Base-by-base conservation (phyloP, 2,888 invertebrate genomes). In the Drosophila sordidula region DNA sequence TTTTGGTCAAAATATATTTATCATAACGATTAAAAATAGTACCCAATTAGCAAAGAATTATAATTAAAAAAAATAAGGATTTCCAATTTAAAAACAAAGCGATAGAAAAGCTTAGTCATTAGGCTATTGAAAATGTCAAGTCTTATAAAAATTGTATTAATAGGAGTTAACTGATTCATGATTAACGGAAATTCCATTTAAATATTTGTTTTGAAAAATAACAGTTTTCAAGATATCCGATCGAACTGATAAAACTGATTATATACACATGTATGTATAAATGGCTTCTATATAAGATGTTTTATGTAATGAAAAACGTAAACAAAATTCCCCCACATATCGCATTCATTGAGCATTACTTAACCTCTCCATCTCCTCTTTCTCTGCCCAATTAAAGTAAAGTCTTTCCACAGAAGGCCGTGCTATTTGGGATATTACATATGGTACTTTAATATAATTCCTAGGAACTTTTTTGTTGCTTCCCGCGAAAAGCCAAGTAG, bases 11-110 rank as follows among this genome's bases (percentile, higher is more conserved):
- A 66, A 70, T 71, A 62, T 32, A 59, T 76, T 49, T 25, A 63
- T 66, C 72, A 76, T 58, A 41, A 14, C 5, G 9, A 47, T 66
- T 66, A 76, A 58, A 75, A 77, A 77, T 59, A 77, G 52, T 42
- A 11, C 32, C 34, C 50, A 77, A 75, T 72, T 75, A 49, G 58
- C 18, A 14, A n/a, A 42, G 14, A 47, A 51, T 39, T 42, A 41
- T 39, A 44, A 34, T 34, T 6, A 4, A 39, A 52, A 52, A 59
- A 45, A 11, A 22, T 29, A 36, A 22, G 49, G 51, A 29, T 55
- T 57, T 52, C 36, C 41, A 44, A 4, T 25, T 4, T 14, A 4
- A 32, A 36, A 36, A 18, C 18, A 18, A 29, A 62, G 14, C 50
- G 5, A 6, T 12, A 25, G 1, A 6, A 9, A 11, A 11, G 4